Evolutionary conservation across 2,797 vertebrate genomes (phyloP).

Genomic region (Poeciliopsis turneri): DNA sequence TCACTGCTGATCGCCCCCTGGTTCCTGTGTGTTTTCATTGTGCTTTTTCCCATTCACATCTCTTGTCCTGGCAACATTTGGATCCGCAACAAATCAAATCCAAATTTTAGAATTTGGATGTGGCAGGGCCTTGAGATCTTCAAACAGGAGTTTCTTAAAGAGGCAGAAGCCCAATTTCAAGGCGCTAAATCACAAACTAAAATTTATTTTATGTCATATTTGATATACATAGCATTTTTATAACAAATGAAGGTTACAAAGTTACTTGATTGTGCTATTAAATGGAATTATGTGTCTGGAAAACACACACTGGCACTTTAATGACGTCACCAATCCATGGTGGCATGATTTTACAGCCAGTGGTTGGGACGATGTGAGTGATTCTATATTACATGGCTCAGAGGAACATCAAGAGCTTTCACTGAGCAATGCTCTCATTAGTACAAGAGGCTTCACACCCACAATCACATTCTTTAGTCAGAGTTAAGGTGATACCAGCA

Average conservation of each 20-base stretch:
- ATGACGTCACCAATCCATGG: slow-evolving; percentile 9
- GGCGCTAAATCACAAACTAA: too few species aligned
- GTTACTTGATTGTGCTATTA: too few species aligned
- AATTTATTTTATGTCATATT: too few species aligned
- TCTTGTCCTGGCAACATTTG: neutral
- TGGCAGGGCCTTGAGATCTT: neutral
- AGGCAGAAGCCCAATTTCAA: too few species aligned
- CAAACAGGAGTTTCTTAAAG: slow-evolving; percentile 6
- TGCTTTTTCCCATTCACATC: neutral
- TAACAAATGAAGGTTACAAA: too few species aligned
- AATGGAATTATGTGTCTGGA: too few species aligned
- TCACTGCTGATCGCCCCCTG: neutral
- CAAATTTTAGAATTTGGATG: neutral
- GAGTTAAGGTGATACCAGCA: slow-evolving; percentile 38
- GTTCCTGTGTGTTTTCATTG: neutral
- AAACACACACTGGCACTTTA: neutral
- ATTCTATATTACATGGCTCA: slow-evolving; percentile 15
- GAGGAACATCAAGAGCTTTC: slow-evolving; percentile 23
- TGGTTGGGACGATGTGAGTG: slow-evolving; percentile 23
- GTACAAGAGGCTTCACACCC: slow-evolving; percentile 13
- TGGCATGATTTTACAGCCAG: slow-evolving; percentile 23
- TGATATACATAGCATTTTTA: too few species aligned
- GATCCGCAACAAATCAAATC: neutral
- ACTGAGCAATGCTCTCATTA: slow-evolving; percentile 45
- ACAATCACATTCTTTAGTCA: slow-evolving; percentile 29